Evolutionary conservation across 2,888 invertebrate genomes (phyloP).

Genomic region (Pomacea canaliculata): DNA sequence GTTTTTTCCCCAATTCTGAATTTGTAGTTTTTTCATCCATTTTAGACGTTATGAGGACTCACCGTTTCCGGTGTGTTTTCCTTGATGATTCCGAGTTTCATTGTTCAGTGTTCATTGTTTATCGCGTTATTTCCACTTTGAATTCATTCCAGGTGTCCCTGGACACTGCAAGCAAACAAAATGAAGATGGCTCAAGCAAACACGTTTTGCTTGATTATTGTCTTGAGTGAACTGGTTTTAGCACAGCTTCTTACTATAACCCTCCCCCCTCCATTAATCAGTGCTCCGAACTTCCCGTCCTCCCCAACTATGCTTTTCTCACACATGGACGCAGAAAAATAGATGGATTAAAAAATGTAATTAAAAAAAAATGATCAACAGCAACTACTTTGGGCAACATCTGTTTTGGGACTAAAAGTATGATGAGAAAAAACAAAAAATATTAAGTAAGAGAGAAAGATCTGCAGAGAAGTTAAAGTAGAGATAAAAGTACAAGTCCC

Average conservation of each 20-base stretch:
- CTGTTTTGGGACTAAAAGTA: no score
- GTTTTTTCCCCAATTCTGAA: conserved; percentile 21
- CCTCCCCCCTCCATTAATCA: neutral
- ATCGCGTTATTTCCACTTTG: conserved; percentile 26
- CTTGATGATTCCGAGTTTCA: conserved; percentile 30
- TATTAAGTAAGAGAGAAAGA: no score
- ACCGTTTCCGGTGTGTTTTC: conserved; percentile 12
- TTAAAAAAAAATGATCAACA: no score
- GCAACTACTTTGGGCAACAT: no score
- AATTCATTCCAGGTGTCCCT: conserved; percentile 35
- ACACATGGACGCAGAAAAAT: no score
- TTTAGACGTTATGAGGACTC: conserved; percentile 21
- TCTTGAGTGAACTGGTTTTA: neutral
- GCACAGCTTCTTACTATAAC: neutral
- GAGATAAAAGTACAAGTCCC: no score
- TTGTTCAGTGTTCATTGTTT: conserved; percentile 37
- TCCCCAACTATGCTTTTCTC: no score
- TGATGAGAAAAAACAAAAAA: no score
- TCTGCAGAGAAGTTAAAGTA: no score
- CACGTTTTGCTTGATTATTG: conserved; percentile 11
- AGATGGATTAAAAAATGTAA: no score
- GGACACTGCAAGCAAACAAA: neutral
- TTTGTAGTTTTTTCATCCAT: conserved; percentile 26
- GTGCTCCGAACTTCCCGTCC: neutral
- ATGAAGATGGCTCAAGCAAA: conserved; percentile 15